Evolutionary conservation across 2,113 vertebrate species (phyloP).

Genomic region (Colinus virginianus): DNA sequence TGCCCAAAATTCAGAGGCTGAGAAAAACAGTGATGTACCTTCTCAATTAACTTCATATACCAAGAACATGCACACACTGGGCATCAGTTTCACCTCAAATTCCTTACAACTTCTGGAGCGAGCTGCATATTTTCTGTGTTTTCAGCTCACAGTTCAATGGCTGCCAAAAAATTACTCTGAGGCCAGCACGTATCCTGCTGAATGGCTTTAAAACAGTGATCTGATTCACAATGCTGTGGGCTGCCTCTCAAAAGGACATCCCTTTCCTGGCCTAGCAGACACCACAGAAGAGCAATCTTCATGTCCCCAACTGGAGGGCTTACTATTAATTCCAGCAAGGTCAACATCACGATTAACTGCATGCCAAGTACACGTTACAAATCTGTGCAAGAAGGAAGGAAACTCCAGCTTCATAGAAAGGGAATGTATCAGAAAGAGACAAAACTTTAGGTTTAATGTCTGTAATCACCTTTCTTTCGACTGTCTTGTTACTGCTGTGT

Average conservation of each 20-base stretch:
- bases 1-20: neutral
- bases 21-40: neutral
- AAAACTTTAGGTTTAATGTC: neutral
- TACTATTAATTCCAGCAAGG: constrained; percentile 9
- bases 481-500: constrained; percentile 7
- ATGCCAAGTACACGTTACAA: neutral
- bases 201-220: constrained; percentile 20
- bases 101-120: neutral
- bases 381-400: neutral
- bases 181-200: neutral
- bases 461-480: neutral
- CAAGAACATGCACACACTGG: neutral
- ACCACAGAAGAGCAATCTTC: neutral
- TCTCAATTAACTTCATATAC: constrained; percentile 15
- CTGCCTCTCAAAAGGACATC: neutral
- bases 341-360: neutral
- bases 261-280: neutral
- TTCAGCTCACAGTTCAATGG: constrained; percentile 29
- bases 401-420: neutral
- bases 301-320: neutral
- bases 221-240: neutral
- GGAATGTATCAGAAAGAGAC: neutral
- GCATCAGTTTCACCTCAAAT: constrained; percentile 14
- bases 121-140: neutral
- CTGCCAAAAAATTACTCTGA: constrained; percentile 36